Conservation (phyloP, 1,140 invertebrate genomes). For the Euglossa dilemma region DNA sequence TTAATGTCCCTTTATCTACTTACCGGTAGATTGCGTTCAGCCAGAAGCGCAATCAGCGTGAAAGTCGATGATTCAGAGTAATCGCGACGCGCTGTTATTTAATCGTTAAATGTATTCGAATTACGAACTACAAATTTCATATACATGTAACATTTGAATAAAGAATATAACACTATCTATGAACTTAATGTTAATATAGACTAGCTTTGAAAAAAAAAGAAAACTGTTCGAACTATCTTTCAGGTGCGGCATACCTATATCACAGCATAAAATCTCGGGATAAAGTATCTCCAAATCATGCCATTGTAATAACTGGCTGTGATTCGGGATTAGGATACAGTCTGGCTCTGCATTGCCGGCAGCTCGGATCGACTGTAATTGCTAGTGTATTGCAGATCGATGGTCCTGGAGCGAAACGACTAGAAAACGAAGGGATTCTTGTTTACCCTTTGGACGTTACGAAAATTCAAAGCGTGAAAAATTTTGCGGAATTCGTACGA, state of each 20-base stretch:
- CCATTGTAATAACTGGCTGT: slow-evolving; percentile 90
- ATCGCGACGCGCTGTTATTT: neutral
- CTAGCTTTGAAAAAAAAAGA: neutral
- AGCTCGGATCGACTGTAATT: slow-evolving; percentile 85
- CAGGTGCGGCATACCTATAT: slow-evolving; percentile 47
- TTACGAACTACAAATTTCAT: neutral
- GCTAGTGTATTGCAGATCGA: slow-evolving; percentile 87
- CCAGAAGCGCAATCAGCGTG: neutral
- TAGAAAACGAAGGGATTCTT: slow-evolving; percentile 74
- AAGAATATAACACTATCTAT: neutral
- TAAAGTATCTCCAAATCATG: slow-evolving; percentile 71
- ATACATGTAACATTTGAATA: neutral
- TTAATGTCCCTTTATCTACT: neutral
- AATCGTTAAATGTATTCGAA: neutral
- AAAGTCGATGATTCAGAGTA: neutral
- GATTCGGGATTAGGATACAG: slow-evolving; percentile 92
- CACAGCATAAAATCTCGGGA: slow-evolving; percentile 10
- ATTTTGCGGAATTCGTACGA: slow-evolving; percentile 79
- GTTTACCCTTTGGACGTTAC: slow-evolving; percentile 87
- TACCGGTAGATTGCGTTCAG: neutral
- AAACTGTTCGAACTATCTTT: neutral
- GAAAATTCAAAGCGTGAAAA: slow-evolving; percentile 83
- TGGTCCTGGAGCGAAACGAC: slow-evolving; percentile 81
- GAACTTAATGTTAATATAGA: neutral
- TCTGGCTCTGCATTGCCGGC: slow-evolving; percentile 85